Base-by-base conservation (phyloP, 2,797 vertebrate species). In the Lagocephalus sceleratus region DNA sequence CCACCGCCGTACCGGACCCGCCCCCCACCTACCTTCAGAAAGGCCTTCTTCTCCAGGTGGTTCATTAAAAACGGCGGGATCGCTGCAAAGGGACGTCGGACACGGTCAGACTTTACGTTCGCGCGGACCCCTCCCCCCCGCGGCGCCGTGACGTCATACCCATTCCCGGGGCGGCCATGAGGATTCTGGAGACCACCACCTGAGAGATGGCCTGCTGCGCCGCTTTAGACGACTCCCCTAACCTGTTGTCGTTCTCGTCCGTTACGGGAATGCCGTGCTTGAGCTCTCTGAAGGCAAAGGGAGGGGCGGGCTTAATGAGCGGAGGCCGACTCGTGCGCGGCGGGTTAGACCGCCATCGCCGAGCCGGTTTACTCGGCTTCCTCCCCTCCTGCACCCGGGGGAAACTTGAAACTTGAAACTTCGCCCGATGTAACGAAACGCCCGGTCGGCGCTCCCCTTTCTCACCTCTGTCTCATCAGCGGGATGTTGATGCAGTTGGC, bases 401-500 rank as follows among this genome's bases (percentile, higher is more conserved):
- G n/a, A n/a, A n/a, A n/a, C n/a, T n/a, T n/a, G n/a, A n/a, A n/a
- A n/a, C n/a, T n/a, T n/a, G n/a, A n/a, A n/a, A n/a, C n/a, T n/a
- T n/a, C n/a, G n/a, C n/a, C n/a, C n/a, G n/a, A n/a, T n/a, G n/a
- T n/a, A n/a, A n/a, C n/a, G n/a, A n/a, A n/a, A n/a, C n/a, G n/a
- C n/a, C n/a, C n/a, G n/a, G 6, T 42, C 4, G 4, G 15, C 19
- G 17, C 11, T 14, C 11, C 16, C n/a, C 7, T 26, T 76, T 89
- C n/a, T n/a, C n/a, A 98, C 97, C 97, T 92, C 87, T 99, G 97
- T 78, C 97, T 94, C 97, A 99, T 98, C 62, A 99, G 83, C 0
- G 97, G 97, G 75, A 99, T 98, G 72, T 98, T 98, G 87, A 98
- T 98, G 82, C 97, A 99, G 82, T 99, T 98, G 59, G 97, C 97